Conservation (phyloP, 2,888 invertebrate species). For the Nomada lathburiana region DNA sequence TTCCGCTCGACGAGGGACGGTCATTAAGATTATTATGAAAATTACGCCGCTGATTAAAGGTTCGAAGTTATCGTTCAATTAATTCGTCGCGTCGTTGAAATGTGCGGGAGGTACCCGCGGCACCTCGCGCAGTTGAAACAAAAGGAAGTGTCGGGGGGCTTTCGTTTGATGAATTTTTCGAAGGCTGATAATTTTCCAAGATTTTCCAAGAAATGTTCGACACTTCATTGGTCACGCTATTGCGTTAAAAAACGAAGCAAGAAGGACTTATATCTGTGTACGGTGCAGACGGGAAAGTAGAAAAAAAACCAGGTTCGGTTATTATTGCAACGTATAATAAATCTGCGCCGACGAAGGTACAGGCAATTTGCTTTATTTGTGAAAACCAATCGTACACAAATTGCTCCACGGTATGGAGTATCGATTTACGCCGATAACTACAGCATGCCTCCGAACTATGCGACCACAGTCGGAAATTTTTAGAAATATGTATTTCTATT, state of each 20-base stretch:
- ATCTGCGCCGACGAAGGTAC: neutral
- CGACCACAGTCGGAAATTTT: neutral
- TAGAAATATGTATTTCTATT: conserved; percentile 2
- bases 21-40: conserved; percentile 6
- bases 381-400: conserved; percentile 23
- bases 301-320: neutral
- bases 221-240: too few relatives aligned
- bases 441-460: conserved; percentile 7
- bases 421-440: conserved; percentile 12
- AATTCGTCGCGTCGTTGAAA: conserved; percentile 5
- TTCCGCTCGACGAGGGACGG: neutral
- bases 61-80: conserved; percentile 3
- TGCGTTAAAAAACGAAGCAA: too few relatives aligned
- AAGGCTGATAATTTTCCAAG: neutral
- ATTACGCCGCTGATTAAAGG: conserved; percentile 4
- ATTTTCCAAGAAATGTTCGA: too few relatives aligned
- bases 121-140: neutral
- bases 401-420: conserved; percentile 1
- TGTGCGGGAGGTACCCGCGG: neutral
- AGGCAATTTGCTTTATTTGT: conserved; percentile 15
- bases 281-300: too few relatives aligned
- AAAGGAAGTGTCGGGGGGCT: neutral
- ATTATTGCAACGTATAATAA: neutral
- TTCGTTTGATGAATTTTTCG: neutral
- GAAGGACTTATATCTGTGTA: neutral